phyloP scores from a whole-genome alignment of 2,113 vertebrate species.

The Cyanoderma ruficeps region DNA sequence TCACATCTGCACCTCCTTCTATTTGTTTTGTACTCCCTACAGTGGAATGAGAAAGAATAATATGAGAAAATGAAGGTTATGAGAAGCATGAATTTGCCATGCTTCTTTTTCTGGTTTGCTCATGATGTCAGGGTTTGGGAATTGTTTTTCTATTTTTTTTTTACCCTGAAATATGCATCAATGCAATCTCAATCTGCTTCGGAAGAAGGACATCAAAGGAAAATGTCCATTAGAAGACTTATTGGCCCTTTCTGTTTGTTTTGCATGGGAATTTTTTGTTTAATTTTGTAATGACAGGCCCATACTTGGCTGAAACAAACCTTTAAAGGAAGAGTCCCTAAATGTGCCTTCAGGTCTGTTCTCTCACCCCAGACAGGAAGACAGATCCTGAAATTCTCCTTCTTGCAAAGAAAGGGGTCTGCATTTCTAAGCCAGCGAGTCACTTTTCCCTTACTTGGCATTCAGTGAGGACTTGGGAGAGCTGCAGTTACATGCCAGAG shows the following conservation, averaged over 20 bases:
- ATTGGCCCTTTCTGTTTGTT: conserved; percentile 1
- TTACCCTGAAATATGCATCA: background rate
- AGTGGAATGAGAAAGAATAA: conserved; percentile 46
- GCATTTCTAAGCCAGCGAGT: background rate
- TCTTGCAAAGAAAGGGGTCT: background rate
- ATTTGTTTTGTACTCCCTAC: background rate
- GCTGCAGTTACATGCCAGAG: conserved; percentile 3
- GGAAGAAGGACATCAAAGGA: background rate
- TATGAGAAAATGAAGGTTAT: conserved; percentile 29
- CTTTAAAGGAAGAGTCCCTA: conserved; percentile 5
- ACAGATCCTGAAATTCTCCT: background rate
- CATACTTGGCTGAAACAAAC: background rate
- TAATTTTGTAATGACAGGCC: background rate
- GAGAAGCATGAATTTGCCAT: conserved; percentile 12
- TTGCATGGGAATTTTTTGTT: background rate
- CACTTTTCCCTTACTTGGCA: conserved; percentile 29
- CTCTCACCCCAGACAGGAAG: background rate
- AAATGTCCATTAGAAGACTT: background rate
- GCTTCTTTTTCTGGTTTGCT: background rate
- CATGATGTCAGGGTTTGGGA: conserved; percentile 40
- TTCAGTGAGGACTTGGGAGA: background rate
- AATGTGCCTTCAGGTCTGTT: background rate
- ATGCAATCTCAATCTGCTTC: background rate
- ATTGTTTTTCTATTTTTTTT: background rate
- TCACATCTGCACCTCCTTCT: background rate